A percentile compares a stretch with the other conserved stretches of the same genome.
phyloP scores from a whole-genome alignment of 2,113 vertebrate genomes.

The Eupsittula cactorum region DNA sequence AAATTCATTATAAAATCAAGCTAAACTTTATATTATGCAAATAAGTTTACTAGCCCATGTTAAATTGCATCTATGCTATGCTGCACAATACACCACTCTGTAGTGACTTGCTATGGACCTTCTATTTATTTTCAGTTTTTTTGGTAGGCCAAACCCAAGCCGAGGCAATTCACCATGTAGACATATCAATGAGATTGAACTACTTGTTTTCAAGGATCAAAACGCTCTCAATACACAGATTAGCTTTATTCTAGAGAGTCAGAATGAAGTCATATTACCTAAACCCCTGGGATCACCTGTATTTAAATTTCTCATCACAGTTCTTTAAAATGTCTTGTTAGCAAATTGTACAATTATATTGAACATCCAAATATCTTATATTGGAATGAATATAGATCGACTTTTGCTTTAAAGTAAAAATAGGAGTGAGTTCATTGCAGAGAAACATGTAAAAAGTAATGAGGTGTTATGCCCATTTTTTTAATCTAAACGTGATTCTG shows the following conservation, averaged over 20 bases:
- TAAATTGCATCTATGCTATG: slow-evolving; percentile 17
- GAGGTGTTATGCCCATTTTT: background rate
- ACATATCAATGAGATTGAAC: background rate
- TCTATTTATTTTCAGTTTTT: background rate
- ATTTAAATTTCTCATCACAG: background rate
- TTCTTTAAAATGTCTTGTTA: slow-evolving; percentile 14
- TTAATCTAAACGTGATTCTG: background rate
- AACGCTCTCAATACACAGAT: background rate
- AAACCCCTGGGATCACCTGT: background rate
- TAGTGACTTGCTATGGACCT: background rate
- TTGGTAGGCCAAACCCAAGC: slow-evolving; percentile 8
- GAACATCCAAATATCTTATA: background rate
- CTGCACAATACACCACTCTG: background rate
- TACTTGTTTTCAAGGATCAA: slow-evolving; percentile 13
- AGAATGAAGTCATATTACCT: background rate
- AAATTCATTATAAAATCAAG: slow-evolving; percentile 43
- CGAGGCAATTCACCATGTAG: background rate
- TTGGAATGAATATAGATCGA: background rate
- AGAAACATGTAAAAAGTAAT: background rate
- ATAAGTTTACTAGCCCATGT: background rate
- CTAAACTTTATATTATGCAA: slow-evolving; percentile 51
- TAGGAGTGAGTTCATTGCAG: background rate
- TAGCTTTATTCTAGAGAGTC: slow-evolving; percentile 9
- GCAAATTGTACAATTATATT: background rate
- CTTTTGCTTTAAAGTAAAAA: background rate